Evolutionary conservation across 2,797 vertebrate genomes (phyloP).

Genomic region (Peromyscus nudipes): DNA sequence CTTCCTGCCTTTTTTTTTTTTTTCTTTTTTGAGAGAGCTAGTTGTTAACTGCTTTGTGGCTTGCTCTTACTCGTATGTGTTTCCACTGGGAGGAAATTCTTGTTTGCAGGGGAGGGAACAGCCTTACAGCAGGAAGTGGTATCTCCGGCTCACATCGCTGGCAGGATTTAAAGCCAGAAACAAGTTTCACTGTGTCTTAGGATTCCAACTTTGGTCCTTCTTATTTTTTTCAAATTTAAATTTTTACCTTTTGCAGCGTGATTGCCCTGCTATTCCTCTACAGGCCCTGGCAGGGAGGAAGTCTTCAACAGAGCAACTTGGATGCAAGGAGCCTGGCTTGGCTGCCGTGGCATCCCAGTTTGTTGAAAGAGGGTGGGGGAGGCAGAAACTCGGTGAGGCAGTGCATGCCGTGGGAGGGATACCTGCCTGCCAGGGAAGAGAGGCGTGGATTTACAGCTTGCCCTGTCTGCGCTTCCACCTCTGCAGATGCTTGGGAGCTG

Average conservation of each 20-base stretch:
- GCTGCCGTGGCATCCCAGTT: not conserved
- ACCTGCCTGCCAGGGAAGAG: not conserved
- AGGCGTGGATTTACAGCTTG: not conserved
- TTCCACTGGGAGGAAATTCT: not conserved
- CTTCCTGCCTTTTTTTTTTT: not conserved
- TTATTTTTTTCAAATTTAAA: not conserved
- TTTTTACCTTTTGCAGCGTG: not conserved
- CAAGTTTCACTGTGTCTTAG: not conserved
- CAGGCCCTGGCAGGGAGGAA: not conserved
- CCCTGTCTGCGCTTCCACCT: not conserved
- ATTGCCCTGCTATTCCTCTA: not conserved
- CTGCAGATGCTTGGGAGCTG: not conserved
- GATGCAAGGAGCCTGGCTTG: not conserved
- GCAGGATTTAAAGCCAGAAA: not conserved
- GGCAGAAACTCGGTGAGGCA: not conserved
- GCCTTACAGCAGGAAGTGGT: not conserved
- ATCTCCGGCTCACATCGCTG: not conserved
- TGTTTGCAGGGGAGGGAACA: slow-evolving; percentile 6
- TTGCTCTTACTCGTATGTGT: not conserved
- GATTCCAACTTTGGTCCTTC: not conserved
- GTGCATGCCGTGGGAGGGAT: not conserved
- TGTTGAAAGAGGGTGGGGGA: not conserved
- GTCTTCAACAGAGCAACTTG: not conserved
- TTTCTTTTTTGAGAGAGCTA: not conserved
- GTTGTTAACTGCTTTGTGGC: not conserved